Evolutionary conservation across 2,797 vertebrate species (phyloP), one percentile per base, ranked within the genome.

Genomic region (Benthosema pterotum): DNA sequence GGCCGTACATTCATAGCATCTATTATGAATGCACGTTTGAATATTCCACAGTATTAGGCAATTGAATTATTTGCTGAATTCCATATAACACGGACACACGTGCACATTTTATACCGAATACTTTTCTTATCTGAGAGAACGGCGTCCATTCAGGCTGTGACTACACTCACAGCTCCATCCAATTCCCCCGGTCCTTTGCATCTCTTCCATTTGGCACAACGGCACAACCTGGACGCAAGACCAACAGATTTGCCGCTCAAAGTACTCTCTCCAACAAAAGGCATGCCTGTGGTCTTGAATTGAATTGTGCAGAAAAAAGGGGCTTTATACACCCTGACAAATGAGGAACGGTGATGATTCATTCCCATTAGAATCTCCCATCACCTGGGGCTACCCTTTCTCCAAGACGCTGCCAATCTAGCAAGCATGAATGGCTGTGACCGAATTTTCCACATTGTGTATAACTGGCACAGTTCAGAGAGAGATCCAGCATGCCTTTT

Each of bases 311-410:
- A 60, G 62, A 60, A 61, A 57, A 43, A 61, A 57, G 38, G 47
- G 61, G 25, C 67, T 78, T 82, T 71, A 49, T 55, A 58, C n/a
- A n/a, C 18, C 43, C 61, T 55, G 60, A 83, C 52, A 71, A 69
- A 76, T 62, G 52, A 63, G 32, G 19, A 55, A 49, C 9, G 25
- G 51, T 38, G 60, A 69, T 81, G 56, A 81, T 60, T 85, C 42
- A 71, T 77, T 79, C 54, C 69, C 54, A 71, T 82, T 70, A 63
- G 17, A 51, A 60, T 64, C 66, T 32, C 67, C 63, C 43, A 42
- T 65, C 65, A 75, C 60, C 46, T 47, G 63, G 43, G 72, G 71
- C 63, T 48, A 47, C 52, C 67, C 57, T 48, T 63, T 49, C 57
- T 70, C 50, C 58, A 46, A 74, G 63, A 58, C 56, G 52, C 43